Base-by-base conservation (phyloP, 1,140 invertebrate species). In the Belonocnema kinseyi region DNA sequence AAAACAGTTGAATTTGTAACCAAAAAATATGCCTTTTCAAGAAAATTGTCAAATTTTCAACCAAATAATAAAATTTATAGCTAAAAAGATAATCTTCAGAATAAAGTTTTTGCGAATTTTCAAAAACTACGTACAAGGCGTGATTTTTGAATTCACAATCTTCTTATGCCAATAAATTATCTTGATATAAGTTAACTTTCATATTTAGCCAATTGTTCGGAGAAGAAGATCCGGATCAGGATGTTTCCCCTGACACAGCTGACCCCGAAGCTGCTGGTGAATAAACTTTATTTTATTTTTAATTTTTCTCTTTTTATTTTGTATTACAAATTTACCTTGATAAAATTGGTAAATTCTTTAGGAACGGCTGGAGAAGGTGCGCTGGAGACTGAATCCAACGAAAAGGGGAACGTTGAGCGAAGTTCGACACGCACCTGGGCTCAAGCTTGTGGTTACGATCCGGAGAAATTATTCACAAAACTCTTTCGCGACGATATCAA, bases 401-500 rank as follows among this genome's bases (percentile, higher is more conserved):
- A 91, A n/a, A 88, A 92, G 76, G 96, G 96, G 16, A 96, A 97
- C 82, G 93, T 97, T 13, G 92, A 95, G 80, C 93, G 97, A 75
- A 94, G 94, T 46, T 98, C 97, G n/a, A 99, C 98, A 0, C 92
- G 97, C 76, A 89, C 94, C 72, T 99, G 98, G 98, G 98, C 97
- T 4, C 94, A 95, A 72, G 93, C 95, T 1, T 95, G 93, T 75
- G 93, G 95, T 73, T 99, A 99, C 88, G 94, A 99, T 90, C 92
- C 97, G 7, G 93, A 94, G 82, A 96, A 96, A 86, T 86, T 98
- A 11, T 97, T 97, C 85, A 93, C 93, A 17, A 98, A 99, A 92
- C 93, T 99, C 51, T 99, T 99, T 89, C 92, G 94, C 82, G 97
- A 99, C 89, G 99, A 99, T 89, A 99, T 99, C 50, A 94, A 97